A percentile compares a stretch with the other conserved stretches of the same genome.
phyloP scores from a whole-genome alignment of 2,113 vertebrate species.

The Nibea coibor region DNA sequence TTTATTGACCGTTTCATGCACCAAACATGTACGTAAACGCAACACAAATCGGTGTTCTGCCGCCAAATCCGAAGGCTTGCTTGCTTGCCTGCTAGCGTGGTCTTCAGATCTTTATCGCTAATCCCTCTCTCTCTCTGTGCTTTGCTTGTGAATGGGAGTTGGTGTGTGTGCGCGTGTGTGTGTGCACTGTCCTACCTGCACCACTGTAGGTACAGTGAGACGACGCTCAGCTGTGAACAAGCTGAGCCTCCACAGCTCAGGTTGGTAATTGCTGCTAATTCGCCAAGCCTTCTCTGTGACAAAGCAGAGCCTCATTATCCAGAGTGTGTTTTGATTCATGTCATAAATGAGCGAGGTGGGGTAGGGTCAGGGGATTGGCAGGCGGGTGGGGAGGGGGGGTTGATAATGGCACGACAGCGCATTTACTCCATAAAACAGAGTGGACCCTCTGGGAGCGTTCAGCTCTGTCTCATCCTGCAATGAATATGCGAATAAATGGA shows the following conservation, averaged over 20 bases:
- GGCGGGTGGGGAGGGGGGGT: not conserved
- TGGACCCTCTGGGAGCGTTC: conserved; percentile 43
- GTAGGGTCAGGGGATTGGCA: conserved; percentile 5
- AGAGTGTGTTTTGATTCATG: conserved; percentile 55
- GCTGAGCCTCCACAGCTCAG: conserved; percentile 33
- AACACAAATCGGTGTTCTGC: not conserved
- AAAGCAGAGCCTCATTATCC: conserved; percentile 45
- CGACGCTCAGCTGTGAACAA: conserved; percentile 35
- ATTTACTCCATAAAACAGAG: conserved; percentile 54
- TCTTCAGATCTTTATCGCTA: not conserved
- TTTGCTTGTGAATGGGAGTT: conserved; percentile 22
- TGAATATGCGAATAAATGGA: conserved; percentile 38
- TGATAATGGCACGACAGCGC: conserved; percentile 41
- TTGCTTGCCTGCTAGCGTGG: not conserved
- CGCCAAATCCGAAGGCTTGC: conserved; percentile 12
- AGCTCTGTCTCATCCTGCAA: conserved; percentile 33
- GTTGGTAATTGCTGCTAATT: conserved; percentile 46
- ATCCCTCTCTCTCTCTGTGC: conserved; percentile 11
- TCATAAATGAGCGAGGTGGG: conserved; percentile 28
- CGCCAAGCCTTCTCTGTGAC: conserved; percentile 28
- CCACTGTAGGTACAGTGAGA: conserved; percentile 6
- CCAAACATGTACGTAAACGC: not conserved
- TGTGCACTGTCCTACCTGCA: conserved; percentile 37
- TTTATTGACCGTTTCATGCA: not conserved
- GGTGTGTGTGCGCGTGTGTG: not conserved